Evolutionary conservation across 2,113 vertebrate genomes (phyloP), one percentile per base, ranked within the genome.

Genomic region (Cyprinodon variegatus): DNA sequence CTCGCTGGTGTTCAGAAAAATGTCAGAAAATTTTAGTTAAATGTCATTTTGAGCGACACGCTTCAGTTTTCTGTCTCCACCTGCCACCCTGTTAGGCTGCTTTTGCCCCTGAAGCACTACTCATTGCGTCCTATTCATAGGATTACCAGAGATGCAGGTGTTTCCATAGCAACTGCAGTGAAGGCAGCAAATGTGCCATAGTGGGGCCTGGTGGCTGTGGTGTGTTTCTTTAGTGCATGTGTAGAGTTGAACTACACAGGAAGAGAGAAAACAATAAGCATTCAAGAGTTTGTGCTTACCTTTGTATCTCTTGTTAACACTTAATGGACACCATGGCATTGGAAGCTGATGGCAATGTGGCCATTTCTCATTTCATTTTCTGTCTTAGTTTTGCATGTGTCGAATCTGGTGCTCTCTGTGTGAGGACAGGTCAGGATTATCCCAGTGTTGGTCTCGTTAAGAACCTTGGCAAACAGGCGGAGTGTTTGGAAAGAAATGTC

Each of bases 91-190:
- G 81, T 92, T 91, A 89, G 93, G 81, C 84, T 85, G 83, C 81
- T 84, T 78, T 5, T 74, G 46, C 68, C 75, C 79, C 87, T 43
- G 80, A 88, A 91, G 88, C 81, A 80, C 81, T 69, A 59, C 86
- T 82, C 90, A 83, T 82, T 78, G 87, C 88, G 78, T 92, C 91
- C 91, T 91, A 90, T 93, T 94, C 92, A 92, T 78, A 86, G 95
- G 94, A 94, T 95, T 94, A 90, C 84, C 68, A 84, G 81, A 76
- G 84, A 81, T 88, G 86, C 82, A 90, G 88, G 78, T 86, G 93
- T 95, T 93, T 83, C 93, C 90, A 93, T 95, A 82, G 93, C 88
- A 94, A 94, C 93, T 14, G 79, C 77, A 83, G 81, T 62, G 65
- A 70, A 86, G 89, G 72, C 83, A 83, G 88, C 74, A 79, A 77